Base-by-base conservation (phyloP, 1,140 invertebrate genomes). In the Drosophila kepulauana region DNA sequence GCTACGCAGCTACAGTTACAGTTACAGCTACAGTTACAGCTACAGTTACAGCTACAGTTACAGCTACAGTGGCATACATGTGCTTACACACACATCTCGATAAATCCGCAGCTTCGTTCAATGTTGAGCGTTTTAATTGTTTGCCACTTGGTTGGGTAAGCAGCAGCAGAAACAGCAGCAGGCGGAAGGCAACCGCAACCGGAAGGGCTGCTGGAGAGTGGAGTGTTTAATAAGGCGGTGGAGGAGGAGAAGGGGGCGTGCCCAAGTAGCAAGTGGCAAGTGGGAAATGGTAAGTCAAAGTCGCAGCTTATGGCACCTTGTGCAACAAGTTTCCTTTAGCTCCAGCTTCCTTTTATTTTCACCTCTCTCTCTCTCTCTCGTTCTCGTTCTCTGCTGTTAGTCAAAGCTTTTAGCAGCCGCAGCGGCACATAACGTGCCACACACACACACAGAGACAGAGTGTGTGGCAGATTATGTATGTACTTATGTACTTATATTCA, bases 101-200 rank as follows among this genome's bases (percentile, higher is more conserved):
- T 70, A 64, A 75, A 75, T 75, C 59, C 59, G 59, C 51, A 57
- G 56, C 64, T 46, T 61, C 43, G 58, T 58, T 69, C 48, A 46
- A 56, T 71, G 61, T 66, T 71, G 71, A 81, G 79, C 68, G 56
- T 79, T 80, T 88, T 87, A 80, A 87, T 87, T 87, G 84, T 82
- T 88, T 87, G 82, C 78, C 66, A 62, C 69, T 71, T 76, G 66
- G 15, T 62, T 52, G 52, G 59, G 68, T 66, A 52, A 25, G 41
- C 30, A 7, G 30, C 16, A 48, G 43, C 35, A 41, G 33, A 20
- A 11, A 10, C 10, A 20, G 30, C 3, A 1, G 52, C 13, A 35
- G 51, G 41, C 11, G n/a, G 41, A n/a, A 8, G 28, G 57, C 41
- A 43, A 41, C 41, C 38, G 30, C 30, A 57, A 43, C 54, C 54